phyloP scores from a whole-genome alignment of 2,888 invertebrate species.

The Masnerella sp. region DNA sequence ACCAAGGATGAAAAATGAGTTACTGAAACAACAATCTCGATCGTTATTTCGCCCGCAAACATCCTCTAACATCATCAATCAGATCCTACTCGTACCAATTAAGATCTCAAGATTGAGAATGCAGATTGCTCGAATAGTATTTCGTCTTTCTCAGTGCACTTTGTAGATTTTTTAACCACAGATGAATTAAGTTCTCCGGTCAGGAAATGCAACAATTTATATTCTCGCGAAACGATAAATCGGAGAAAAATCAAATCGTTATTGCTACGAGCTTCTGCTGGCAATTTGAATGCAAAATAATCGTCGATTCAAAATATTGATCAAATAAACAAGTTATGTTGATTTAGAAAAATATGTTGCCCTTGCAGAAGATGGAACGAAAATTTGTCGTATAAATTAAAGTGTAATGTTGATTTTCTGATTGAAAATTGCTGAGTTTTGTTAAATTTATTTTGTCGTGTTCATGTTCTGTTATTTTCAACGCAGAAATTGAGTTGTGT shows the following conservation, averaged over 20 bases:
- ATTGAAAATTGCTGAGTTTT: too few species aligned
- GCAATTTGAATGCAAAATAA: too few species aligned
- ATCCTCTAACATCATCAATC: conserved; percentile 39
- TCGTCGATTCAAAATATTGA: too few species aligned
- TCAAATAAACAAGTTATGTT: too few species aligned
- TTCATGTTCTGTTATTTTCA: too few species aligned
- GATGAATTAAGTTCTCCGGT: conserved; percentile 9
- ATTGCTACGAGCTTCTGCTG: too few species aligned
- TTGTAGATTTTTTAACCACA: conserved; percentile 14
- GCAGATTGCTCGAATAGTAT: conserved; percentile 36
- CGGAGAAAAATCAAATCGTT: background rate
- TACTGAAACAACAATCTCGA: conserved; percentile 23
- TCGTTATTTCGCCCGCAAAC: conserved; percentile 35
- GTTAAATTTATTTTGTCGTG: too few species aligned
- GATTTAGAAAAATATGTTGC: too few species aligned
- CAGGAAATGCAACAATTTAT: conserved; percentile 14
- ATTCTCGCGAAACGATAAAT: conserved; percentile 1
- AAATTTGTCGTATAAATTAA: too few species aligned
- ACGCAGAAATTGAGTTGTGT: too few species aligned
- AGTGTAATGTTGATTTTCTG: too few species aligned
- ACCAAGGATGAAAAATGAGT: conserved; percentile 22
- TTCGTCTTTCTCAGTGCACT: conserved; percentile 39
- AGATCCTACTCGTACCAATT: conserved; percentile 38
- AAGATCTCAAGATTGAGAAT: conserved; percentile 45
- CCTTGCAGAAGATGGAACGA: too few species aligned